Percentiles rank a stretch among this genome's conserved stretches.
These are phyloP conservation scores for Colius striatus DNA, from an alignment of 2,113 vertebrate genomes.

Conservation along the genomic window DNA sequence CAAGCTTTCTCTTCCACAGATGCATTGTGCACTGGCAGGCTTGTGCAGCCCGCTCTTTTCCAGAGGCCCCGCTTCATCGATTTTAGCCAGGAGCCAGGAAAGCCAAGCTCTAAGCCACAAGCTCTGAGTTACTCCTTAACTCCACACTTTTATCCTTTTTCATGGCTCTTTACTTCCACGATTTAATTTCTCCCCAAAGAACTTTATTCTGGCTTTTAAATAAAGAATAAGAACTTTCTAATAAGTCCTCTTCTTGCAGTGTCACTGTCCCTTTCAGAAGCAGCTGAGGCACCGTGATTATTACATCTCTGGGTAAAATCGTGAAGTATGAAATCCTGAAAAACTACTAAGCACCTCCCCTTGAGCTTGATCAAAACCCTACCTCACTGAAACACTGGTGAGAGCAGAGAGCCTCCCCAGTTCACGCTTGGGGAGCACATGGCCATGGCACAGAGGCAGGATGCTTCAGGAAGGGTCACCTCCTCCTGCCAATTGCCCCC, in stretches of 20 bases:
- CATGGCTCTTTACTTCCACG: neutral
- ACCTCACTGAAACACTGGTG: neutral
- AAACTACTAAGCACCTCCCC: neutral
- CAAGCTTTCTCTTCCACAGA: neutral
- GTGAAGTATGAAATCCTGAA: neutral
- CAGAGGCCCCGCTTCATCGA: neutral
- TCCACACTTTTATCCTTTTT: neutral
- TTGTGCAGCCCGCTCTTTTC: neutral
- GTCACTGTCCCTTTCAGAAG: neutral
- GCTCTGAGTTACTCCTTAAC: neutral
- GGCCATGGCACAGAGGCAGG: rapidly evolving
- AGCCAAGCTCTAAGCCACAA: neutral
- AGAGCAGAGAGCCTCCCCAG: neutral
- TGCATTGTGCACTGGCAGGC: rapidly evolving
- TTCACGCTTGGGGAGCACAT: rapidly evolving
- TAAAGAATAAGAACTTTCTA: conserved; percentile 1
- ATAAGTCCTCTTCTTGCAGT: neutral
- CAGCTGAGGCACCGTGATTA: neutral
- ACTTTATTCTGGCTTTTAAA: neutral
- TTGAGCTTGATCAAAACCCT: neutral
- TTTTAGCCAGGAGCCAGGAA: neutral
- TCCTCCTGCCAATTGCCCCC: neutral
- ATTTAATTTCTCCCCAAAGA: neutral
- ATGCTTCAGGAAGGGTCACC: neutral
- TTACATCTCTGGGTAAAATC: neutral